Evolutionary conservation across 2,113 vertebrate species (phyloP).

Genomic region (Takifugu flavidus): DNA sequence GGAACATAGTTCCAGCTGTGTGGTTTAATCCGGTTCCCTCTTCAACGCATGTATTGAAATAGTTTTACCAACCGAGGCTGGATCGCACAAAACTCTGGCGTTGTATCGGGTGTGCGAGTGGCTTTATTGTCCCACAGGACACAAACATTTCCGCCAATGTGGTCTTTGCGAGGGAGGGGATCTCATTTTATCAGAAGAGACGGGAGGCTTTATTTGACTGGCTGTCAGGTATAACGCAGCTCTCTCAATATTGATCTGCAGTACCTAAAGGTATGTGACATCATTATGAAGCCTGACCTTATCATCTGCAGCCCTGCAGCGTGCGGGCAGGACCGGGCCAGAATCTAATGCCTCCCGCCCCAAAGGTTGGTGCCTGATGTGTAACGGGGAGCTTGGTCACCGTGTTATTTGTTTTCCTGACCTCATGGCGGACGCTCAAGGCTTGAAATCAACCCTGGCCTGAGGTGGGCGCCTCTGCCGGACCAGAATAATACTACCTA

Average conservation of each 20-base stretch:
- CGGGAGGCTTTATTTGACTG: slow-evolving; percentile 72
- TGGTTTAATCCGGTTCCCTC: neutral
- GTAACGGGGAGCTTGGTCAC: slow-evolving; percentile 68
- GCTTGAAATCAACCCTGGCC: slow-evolving; percentile 34
- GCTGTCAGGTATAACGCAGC: slow-evolving; percentile 63
- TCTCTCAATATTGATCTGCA: slow-evolving; percentile 73
- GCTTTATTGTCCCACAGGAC: slow-evolving; percentile 17
- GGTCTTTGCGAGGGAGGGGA: slow-evolving; percentile 46
- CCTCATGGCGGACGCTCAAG: slow-evolving; percentile 58
- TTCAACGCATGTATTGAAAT: neutral
- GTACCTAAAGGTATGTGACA: slow-evolving; percentile 78
- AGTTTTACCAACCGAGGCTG: neutral
- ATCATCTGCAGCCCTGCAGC: slow-evolving; percentile 76
- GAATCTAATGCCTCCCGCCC: slow-evolving; percentile 43
- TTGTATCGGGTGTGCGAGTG: slow-evolving; percentile 9
- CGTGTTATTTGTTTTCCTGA: slow-evolving; percentile 78
- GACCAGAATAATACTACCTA: no score
- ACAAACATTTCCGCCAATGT: slow-evolving; percentile 36
- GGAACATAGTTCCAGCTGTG: slow-evolving; percentile 9
- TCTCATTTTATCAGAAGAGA: slow-evolving; percentile 68
- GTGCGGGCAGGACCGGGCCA: slow-evolving; percentile 41
- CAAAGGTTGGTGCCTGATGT: slow-evolving; percentile 56
- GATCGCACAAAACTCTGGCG: slow-evolving; percentile 11
- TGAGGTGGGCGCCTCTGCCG: no score
- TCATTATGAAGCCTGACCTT: slow-evolving; percentile 79